phyloP scores from a whole-genome alignment of 2,888 invertebrate species.

The Acanthoscelides obtectus region DNA sequence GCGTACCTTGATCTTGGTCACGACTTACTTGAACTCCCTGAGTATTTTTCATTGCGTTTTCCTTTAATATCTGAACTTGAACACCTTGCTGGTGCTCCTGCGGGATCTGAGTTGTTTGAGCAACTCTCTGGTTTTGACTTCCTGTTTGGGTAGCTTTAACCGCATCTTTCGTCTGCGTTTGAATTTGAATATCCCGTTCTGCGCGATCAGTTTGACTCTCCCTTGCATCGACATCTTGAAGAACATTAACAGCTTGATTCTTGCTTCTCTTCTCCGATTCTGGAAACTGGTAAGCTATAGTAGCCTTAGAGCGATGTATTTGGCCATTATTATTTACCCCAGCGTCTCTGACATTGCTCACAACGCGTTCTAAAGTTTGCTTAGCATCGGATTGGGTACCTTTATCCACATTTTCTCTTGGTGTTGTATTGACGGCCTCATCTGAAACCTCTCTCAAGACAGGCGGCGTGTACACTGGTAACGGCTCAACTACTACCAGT shows the following conservation, averaged over 20 bases:
- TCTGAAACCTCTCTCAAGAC: background rate
- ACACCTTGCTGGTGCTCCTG: background rate
- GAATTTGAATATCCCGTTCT: background rate
- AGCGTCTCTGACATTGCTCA: background rate
- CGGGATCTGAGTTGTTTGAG: background rate
- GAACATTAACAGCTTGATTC: background rate
- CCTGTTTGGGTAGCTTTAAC: background rate
- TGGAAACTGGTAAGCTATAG: background rate
- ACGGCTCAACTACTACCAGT: background rate
- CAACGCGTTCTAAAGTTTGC: background rate
- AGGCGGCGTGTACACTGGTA: background rate
- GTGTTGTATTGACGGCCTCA: background rate
- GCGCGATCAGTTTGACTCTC: background rate
- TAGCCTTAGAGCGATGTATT: background rate
- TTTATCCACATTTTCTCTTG: background rate
- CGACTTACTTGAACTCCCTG: background rate
- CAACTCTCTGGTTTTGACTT: background rate
- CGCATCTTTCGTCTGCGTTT: background rate
- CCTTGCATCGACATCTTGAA: background rate
- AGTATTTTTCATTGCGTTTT: background rate
- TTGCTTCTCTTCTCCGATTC: background rate
- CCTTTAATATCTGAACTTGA: background rate
- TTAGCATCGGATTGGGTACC: background rate
- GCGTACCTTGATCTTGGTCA: background rate
- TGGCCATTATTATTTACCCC: background rate